Evolutionary conservation across 2,888 invertebrate species (phyloP).

Genomic region (Cybosia mesomella): DNA sequence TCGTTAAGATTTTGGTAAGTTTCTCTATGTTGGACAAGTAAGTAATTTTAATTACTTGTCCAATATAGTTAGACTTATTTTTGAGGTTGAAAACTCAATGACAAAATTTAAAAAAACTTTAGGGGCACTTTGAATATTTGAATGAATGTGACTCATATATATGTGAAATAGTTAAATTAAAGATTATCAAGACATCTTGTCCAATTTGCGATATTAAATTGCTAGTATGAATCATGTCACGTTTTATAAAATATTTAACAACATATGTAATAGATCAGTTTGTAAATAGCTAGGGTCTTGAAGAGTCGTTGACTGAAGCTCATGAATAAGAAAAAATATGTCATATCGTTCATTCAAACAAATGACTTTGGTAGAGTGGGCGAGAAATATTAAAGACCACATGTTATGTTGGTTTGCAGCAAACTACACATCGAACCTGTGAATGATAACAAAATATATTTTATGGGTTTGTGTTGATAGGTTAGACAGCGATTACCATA

Average conservation of each 20-base stretch:
- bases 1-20: no score
- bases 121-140: neutral
- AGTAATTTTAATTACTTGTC: no score
- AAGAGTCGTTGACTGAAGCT: conserved; percentile 15
- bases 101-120: conserved; percentile 4
- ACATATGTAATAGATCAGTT: neutral
- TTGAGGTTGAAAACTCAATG: neutral
- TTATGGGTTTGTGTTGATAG: no score
- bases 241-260: conserved; percentile 12
- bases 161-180: conserved; percentile 31
- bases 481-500: no score
- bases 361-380: neutral
- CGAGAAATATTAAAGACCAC: neutral
- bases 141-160: conserved; percentile 8
- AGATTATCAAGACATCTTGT: conserved; percentile 17
- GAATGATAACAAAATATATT: neutral
- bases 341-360: neutral
- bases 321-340: neutral
- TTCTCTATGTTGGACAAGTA: no score
- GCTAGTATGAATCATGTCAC: conserved; percentile 19
- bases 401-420: neutral
- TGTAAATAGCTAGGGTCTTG: conserved; percentile 4
- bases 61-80: neutral
- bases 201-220: conserved; percentile 11
- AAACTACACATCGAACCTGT: neutral